Evolutionary conservation across 2,888 invertebrate species (phyloP), one percentile per base, ranked within the genome.

Genomic region (Pterobdella sp.): DNA sequence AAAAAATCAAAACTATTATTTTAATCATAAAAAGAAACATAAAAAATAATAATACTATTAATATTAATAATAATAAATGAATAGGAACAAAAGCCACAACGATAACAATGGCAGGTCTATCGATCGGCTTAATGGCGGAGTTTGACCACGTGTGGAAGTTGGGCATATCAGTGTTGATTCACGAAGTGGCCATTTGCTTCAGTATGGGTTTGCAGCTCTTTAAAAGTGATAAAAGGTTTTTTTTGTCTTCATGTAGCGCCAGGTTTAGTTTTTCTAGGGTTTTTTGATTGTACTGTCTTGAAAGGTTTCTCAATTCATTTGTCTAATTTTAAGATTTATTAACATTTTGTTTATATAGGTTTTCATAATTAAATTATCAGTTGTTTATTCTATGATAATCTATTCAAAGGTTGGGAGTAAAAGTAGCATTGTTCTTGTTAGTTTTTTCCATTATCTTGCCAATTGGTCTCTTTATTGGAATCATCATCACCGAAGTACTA

Each of bases 141-240:
- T 64, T 74, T 0, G 22, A 67, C 1, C 73, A 76, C 32, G 79
- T 80, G 0, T 77, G 85, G 77, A 81, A 84, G 76, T 80, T 78
- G 60, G 75, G 76, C 14, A 35, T 86, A 7, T 87, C 87, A 0
- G 84, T 87, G 26, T 77, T 83, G 32, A 80, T 87, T 64, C 87
- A 87, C 80, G 87, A 88, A 77, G 79, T 84, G 14, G 82, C 87
- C 31, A 84, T 87, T 72, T 86, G 86, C 32, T 86, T 87, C 79
- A 85, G 85, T 68, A 79, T 87, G 1, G 86, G 87, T 1, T 79
- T 87, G 34, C 84, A 83, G 76, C 78, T 77, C 26, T 75, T 74
- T 34, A 77, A 77, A 35, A 74, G 72, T 3, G 56, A 70, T 32
- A 26, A 56, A 35, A 49, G 34, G 22, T 56, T 70, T n/a, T n/a